A percentile compares a stretch with the other conserved stretches of the same genome.
Conservation (phyloP, 1,140 invertebrate species). For the Pseudomyrmex dendroicus region DNA sequence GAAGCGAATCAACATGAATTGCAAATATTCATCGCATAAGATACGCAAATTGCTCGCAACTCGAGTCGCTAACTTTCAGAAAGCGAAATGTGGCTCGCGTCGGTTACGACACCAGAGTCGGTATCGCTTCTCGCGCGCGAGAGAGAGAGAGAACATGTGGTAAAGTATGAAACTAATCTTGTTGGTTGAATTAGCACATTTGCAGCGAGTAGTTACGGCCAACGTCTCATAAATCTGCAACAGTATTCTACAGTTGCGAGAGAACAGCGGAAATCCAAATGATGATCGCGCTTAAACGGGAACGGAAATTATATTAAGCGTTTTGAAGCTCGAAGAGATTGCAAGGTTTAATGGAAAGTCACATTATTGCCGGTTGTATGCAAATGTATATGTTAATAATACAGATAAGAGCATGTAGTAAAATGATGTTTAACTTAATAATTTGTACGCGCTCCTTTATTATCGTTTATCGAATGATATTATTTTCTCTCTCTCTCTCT, state of each 20-base stretch:
- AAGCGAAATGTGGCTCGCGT: neutral
- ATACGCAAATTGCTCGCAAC: neutral
- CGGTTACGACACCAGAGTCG: no score
- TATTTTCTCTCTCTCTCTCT: neutral
- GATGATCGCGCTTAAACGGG: constrained; percentile 23
- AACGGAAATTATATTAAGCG: constrained; percentile 31
- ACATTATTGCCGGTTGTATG: neutral
- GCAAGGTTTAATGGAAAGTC: neutral
- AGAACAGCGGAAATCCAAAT: constrained; percentile 11
- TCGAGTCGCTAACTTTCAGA: neutral
- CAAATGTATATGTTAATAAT: no score
- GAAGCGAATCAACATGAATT: neutral
- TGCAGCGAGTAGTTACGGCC: neutral
- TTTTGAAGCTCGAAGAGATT: neutral
- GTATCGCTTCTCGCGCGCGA: neutral
- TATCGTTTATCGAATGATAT: neutral
- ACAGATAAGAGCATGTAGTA: neutral
- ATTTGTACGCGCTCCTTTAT: neutral
- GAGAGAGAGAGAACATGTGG: neutral
- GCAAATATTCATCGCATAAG: neutral
- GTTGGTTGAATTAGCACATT: constrained; percentile 12
- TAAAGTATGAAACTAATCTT: constrained; percentile 21
- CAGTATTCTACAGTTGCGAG: neutral
- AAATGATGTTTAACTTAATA: neutral
- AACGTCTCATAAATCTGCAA: constrained; percentile 34